Evolutionary conservation across 2,888 invertebrate genomes (phyloP), one percentile per base, ranked within the genome.

Genomic region (Cyclophora albipunctata): DNA sequence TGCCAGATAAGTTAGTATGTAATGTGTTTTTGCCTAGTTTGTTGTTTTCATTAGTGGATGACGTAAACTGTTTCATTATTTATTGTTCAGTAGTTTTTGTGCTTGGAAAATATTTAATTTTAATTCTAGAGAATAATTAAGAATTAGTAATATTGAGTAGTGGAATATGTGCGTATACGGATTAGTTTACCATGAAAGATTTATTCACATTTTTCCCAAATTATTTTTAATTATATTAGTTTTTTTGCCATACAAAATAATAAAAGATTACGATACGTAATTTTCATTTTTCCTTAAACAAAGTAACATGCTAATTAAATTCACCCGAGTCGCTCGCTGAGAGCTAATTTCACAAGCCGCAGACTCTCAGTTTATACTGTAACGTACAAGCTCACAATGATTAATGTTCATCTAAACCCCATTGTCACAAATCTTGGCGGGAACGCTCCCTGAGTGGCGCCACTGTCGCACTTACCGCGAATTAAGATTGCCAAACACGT

Each of bases 401-500:
- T 66, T 62, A 60, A 66, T 67, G 56, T 55, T 59, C 54, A 61
- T 56, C 53, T 54, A 60, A 62, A 71, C 55, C 55, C 62, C 58
- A 53, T 46, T 64, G 62, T 63, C 46, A 56, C 62, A 60, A 57
- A 59, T 55, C 59, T 60, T 52, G 55, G 50, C 52, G 34, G 34
- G 54, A 53, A 52, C 48, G 52, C 51, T 46, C 40, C 50, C 46
- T 7, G 40, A 40, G 52, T 41, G 54, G 48, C 59, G 50, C 59
- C 58, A 57, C 56, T 46, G 55, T 49, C 57, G 63, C 63, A 62
- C 64, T 64, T 67, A 69, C 59, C 60, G 45, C 52, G 51, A 53
- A 74, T 75, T 75, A 71, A 75, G 72, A 68, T 71, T 71, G 65
- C 69, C 61, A 60, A 69, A 76, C 80, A 78, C 76, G 76, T 75